Conservation (phyloP, 2,113 vertebrate genomes). For the Otus sunia region DNA sequence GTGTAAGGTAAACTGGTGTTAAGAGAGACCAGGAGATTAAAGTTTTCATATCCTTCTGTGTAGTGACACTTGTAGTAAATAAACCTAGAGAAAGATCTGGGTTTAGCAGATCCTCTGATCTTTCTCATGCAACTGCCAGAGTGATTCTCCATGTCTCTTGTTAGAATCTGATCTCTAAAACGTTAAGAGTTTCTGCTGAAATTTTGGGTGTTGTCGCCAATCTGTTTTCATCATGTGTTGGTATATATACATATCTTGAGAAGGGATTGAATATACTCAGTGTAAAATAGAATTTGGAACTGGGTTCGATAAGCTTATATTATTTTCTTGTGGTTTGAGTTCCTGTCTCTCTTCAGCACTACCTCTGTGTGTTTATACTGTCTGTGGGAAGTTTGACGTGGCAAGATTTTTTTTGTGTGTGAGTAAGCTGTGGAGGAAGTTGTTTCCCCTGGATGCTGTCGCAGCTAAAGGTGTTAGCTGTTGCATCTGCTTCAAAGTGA, state of each 20-base stretch:
- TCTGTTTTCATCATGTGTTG: neutral
- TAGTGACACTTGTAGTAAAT: neutral
- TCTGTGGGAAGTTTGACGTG: conserved; percentile 75
- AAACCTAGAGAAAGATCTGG: too few species aligned
- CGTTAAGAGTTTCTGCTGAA: neutral
- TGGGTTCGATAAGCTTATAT: neutral
- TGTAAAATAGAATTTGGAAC: neutral
- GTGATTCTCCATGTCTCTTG: neutral
- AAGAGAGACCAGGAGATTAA: neutral
- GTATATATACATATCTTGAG: neutral
- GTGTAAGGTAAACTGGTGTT: neutral
- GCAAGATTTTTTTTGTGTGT: conserved; percentile 37
- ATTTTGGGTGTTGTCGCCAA: neutral
- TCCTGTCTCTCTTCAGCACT: neutral
- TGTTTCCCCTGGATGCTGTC: neutral
- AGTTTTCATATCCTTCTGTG: neutral
- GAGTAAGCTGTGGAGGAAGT: conserved; percentile 27
- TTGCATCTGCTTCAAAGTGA: neutral
- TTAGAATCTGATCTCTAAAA: neutral
- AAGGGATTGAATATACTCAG: neutral
- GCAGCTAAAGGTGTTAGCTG: neutral
- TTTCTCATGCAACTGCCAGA: neutral
- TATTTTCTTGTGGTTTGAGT: neutral
- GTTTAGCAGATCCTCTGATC: neutral
- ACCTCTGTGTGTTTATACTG: neutral